Conservation (phyloP, 1,140 invertebrate species). For the Heterodera schachtii region DNA sequence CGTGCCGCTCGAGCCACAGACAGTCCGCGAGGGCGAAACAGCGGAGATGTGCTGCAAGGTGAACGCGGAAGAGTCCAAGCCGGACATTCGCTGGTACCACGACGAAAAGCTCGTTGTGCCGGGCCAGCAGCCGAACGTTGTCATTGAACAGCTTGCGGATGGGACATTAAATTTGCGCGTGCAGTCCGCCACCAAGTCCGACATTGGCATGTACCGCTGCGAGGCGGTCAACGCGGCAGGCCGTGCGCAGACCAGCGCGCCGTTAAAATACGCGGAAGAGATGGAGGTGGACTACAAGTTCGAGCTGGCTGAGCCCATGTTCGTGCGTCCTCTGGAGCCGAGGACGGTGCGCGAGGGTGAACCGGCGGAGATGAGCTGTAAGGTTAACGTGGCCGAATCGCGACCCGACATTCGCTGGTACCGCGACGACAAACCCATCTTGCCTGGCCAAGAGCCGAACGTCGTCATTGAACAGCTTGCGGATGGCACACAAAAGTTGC, state of each 20-base stretch:
- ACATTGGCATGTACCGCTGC: constrained; percentile 51
- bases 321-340: constrained; percentile 56
- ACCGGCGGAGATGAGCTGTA: constrained; percentile 52
- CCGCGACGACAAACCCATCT: constrained; percentile 54
- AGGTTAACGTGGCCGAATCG: constrained; percentile 46
- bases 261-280: constrained; percentile 51
- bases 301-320: constrained; percentile 48
- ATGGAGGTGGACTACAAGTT: constrained; percentile 31
- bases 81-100: constrained; percentile 60
- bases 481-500: constrained; percentile 52
- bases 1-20: constrained; percentile 51
- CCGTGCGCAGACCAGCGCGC: constrained; percentile 42
- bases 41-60: constrained; percentile 50
- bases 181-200: constrained; percentile 39
- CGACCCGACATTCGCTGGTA: constrained; percentile 62
- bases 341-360: constrained; percentile 55
- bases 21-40: constrained; percentile 54
- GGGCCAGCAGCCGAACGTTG: constrained; percentile 40
- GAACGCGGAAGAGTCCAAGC: constrained; percentile 50
- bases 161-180: constrained; percentile 53
- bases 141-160: constrained; percentile 49
- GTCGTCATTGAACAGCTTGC: constrained; percentile 48
- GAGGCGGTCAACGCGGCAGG: constrained; percentile 47
- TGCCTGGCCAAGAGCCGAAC: constrained; percentile 38
- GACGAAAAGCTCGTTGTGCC: constrained; percentile 53